Base-by-base conservation (phyloP, 2,797 vertebrate genomes). In the Allobates femoralis region DNA sequence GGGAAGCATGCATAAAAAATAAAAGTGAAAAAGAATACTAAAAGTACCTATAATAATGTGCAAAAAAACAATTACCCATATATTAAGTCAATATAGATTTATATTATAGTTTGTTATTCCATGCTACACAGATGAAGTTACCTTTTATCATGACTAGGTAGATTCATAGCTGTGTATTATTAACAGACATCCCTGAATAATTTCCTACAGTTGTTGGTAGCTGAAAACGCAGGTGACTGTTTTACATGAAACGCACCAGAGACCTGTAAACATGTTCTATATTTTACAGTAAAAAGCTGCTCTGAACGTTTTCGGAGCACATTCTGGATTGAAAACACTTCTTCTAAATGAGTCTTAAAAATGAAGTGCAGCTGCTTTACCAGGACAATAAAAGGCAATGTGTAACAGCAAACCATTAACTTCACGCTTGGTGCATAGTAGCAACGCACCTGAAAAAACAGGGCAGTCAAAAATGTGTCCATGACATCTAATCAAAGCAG, bases 371-470 rank as follows among this genome's bases (percentile, higher is more conserved):
- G 77, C 69, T 81, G 83, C 19, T 55, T 88, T 88, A 87, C 56
- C 26, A 51, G 37, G 34, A 81, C 83, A 81, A 74, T 88, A 62
- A 84, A 84, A 60, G 67, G 26, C 58, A 64, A 32, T 76, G 46
- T 84, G 41, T 79, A 81, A 58, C 46, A 74, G 53, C 30, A 7
- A 67, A 18, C 56, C 12, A 16, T 81, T 56, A 60, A 60, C 26
- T 53, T 32, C 46, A 80, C 14, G 26, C 77, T 64, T 75, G 67
- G 75, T 79, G 79, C 30, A 81, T 81, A 67, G 86, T 84, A 79
- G 75, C 81, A 74, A 74, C 19, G 37, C 86, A 87, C 86, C 86
- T 84, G 86, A 80, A 58, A 80, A 84, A 87, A 87, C 77, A 87
- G 73, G 16, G 26, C 53, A 78, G 74, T 60, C 64, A 76, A 69